These are phyloP conservation scores for Empidonax alnorum DNA, from an alignment of 2,113 vertebrate genomes.

Conservation along the genomic window DNA sequence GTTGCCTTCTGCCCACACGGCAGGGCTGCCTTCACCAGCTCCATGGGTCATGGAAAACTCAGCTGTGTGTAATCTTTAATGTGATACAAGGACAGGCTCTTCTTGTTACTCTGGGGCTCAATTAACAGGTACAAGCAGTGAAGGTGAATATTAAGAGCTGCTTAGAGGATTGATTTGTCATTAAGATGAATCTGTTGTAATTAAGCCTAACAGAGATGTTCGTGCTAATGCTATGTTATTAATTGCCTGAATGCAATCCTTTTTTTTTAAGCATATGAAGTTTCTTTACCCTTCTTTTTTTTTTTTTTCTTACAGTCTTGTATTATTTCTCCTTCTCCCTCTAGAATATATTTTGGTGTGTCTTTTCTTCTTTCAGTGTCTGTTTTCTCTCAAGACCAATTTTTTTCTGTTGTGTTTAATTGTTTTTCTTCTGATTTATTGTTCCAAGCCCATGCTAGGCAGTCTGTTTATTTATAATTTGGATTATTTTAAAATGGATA, in stretches of 20 bases:
- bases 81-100: background rate
- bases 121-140: background rate
- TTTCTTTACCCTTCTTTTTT: background rate
- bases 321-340: conserved; percentile 13
- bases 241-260: conserved; percentile 1
- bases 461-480: conserved; percentile 70
- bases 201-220: conserved; percentile 33
- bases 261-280: background rate
- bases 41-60: background rate
- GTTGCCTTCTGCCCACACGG: background rate
- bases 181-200: conserved; percentile 38
- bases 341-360: background rate
- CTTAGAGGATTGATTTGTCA: conserved; percentile 26
- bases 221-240: background rate
- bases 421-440: conserved; percentile 70
- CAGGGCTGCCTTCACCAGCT: background rate
- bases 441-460: conserved; percentile 58
- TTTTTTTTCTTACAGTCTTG: background rate
- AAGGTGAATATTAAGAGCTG: conserved; percentile 10
- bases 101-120: background rate
- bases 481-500: conserved; percentile 66
- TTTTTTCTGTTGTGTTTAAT: conserved; percentile 69
- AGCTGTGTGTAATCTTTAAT: background rate
- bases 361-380: conserved; percentile 39
- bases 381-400: conserved; percentile 61